Evolutionary conservation across 2,888 invertebrate species (phyloP).

Genomic region (Congeria kusceri): DNA sequence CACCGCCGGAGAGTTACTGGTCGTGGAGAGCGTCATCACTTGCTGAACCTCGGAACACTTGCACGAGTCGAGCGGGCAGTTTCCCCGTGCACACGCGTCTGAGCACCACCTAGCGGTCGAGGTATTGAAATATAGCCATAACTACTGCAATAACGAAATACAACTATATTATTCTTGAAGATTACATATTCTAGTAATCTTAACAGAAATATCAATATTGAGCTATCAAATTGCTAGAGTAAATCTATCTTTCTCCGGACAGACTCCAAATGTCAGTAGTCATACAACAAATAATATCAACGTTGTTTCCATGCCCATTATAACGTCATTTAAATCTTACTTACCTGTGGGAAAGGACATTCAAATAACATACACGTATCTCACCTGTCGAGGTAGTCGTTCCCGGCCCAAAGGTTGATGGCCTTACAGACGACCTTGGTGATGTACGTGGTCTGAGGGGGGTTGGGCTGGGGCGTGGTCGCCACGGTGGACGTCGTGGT

Average conservation of each 20-base stretch:
- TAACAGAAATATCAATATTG: too few species aligned
- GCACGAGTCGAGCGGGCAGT: constrained; percentile 49
- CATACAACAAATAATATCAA: too few species aligned
- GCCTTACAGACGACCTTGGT: constrained; percentile 41
- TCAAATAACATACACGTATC: not conserved
- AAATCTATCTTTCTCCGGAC: too few species aligned
- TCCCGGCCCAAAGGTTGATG: constrained; percentile 57
- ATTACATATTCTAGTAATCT: too few species aligned
- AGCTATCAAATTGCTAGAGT: too few species aligned
- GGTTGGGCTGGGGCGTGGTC: constrained; percentile 3
- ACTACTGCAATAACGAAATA: too few species aligned
- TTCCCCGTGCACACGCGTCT: constrained; percentile 55
- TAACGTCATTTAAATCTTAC: too few species aligned
- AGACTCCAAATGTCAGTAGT: too few species aligned
- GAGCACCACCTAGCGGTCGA: constrained; percentile 49
- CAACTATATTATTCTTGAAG: too few species aligned
- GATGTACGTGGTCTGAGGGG: not conserved
- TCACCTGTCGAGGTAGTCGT: constrained; percentile 55
- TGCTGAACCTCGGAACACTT: constrained; percentile 28
- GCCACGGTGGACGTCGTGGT: not conserved
- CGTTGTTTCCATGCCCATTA: too few species aligned
- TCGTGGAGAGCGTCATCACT: constrained; percentile 26
- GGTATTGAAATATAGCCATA: too few species aligned
- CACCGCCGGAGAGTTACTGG: not conserved
- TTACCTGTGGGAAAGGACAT: too few species aligned